phyloP scores from a whole-genome alignment of 2,113 vertebrate species.

The Colossoma macropomum region DNA sequence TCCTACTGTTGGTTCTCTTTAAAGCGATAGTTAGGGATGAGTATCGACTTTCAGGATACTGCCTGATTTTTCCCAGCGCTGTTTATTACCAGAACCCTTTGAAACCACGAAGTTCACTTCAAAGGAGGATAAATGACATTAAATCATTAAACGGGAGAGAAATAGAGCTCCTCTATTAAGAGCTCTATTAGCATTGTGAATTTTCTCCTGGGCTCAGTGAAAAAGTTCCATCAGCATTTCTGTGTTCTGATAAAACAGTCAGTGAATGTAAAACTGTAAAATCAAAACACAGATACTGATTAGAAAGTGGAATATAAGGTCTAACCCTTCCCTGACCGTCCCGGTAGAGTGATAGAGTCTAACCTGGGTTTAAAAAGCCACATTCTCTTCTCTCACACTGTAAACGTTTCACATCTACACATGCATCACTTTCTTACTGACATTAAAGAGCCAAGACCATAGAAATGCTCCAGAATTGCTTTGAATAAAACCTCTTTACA shows the following conservation, averaged over 20 bases:
- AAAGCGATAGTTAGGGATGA: not conserved
- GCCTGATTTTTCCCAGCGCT: not conserved
- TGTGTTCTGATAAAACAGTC: not conserved
- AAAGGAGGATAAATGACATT: not conserved
- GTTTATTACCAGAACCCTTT: not conserved
- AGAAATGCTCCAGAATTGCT: too few relatives aligned
- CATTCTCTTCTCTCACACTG: slow-evolving; percentile 38
- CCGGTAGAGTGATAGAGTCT: not conserved
- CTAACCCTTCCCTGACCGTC: slow-evolving; percentile 29
- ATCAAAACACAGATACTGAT: too few relatives aligned
- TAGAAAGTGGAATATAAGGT: too few relatives aligned
- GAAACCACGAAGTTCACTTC: not conserved
- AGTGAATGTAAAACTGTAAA: too few relatives aligned
- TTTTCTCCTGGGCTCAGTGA: not conserved
- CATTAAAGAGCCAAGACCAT: not conserved
- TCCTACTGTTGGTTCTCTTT: not conserved
- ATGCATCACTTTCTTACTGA: not conserved
- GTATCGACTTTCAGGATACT: not conserved
- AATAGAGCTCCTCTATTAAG: not conserved
- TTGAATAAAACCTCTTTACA: too few relatives aligned
- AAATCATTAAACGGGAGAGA: not conserved
- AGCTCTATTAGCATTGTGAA: not conserved
- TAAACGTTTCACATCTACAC: not conserved
- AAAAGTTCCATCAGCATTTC: not conserved
- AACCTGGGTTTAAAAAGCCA: slow-evolving; percentile 14